A percentile compares a stretch with the other conserved stretches of the same genome.
Conservation (phyloP, 2,113 vertebrate genomes). For the Rhinichthys klamathensis region DNA sequence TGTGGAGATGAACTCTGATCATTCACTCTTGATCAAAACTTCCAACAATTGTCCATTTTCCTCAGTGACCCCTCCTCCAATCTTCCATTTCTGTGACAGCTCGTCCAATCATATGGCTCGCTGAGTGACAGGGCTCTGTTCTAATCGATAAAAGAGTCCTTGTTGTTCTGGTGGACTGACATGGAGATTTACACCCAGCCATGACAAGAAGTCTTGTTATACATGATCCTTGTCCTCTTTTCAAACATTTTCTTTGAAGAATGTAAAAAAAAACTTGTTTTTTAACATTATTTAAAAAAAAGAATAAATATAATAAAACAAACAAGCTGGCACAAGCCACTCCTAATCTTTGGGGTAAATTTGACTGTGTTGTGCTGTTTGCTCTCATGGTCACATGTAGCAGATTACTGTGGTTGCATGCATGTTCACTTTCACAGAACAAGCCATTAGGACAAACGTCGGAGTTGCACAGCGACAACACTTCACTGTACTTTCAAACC, state of each 20-base stretch:
- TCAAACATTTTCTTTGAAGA: neutral
- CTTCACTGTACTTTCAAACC: slow-evolving; percentile 1
- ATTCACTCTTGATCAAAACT: slow-evolving; percentile 12
- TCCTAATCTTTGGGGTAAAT: too few species aligned
- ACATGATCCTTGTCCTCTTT: neutral
- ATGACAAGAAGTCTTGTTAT: slow-evolving; percentile 4
- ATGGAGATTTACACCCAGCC: slow-evolving; percentile 31
- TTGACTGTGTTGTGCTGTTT: neutral
- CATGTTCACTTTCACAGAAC: slow-evolving; percentile 57
- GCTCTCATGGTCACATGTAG: slow-evolving; percentile 65
- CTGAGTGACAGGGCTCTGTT: slow-evolving; percentile 34
- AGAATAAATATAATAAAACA: neutral
- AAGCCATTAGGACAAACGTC: slow-evolving; percentile 57
- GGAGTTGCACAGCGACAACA: slow-evolving; percentile 41
- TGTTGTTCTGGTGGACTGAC: slow-evolving; percentile 39
- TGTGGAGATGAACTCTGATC: neutral
- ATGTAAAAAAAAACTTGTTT: neutral
- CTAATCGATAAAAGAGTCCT: slow-evolving; percentile 41
- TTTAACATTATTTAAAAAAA: neutral
- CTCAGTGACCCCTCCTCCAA: slow-evolving; percentile 44
- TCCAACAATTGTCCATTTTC: slow-evolving; percentile 47
- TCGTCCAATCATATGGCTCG: slow-evolving; percentile 48
- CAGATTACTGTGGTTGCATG: slow-evolving; percentile 72
- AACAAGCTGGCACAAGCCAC: neutral
- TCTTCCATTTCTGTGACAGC: slow-evolving; percentile 52